These are phyloP conservation scores for Polypterus bichir DNA, from an alignment of 2,113 vertebrate species.

Conservation along the genomic window DNA sequence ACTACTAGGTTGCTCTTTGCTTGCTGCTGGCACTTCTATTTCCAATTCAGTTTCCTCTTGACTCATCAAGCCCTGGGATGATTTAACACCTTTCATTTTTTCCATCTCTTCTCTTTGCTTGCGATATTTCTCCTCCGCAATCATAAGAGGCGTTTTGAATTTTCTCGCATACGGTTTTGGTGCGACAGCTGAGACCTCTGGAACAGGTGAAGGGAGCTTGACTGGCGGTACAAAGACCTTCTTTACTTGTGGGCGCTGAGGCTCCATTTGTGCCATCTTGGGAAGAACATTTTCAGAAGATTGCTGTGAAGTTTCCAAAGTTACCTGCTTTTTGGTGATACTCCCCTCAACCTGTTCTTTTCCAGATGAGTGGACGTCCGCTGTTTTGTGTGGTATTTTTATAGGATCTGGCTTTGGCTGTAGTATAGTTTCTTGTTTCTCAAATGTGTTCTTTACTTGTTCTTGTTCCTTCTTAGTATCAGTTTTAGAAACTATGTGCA, in stretches of 20 bases:
- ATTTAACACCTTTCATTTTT: constrained; percentile 36
- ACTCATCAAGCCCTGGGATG: constrained; percentile 33
- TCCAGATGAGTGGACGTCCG: too few relatives aligned
- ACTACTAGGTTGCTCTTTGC: too few relatives aligned
- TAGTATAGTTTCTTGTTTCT: neutral
- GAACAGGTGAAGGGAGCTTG: constrained; percentile 57
- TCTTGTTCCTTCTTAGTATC: constrained; percentile 40
- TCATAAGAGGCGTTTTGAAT: constrained; percentile 79
- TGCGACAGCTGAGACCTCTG: constrained; percentile 37
- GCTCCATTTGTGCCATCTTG: constrained; percentile 14
- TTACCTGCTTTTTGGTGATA: too few relatives aligned
- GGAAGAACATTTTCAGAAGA: constrained; percentile 24
- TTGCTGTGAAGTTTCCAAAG: neutral
- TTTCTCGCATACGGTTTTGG: constrained; percentile 58
- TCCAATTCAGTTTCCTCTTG: constrained; percentile 30
- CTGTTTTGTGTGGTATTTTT: constrained; percentile 1
- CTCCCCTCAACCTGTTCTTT: too few relatives aligned
- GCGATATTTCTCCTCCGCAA: constrained; percentile 71
- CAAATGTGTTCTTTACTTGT: constrained; percentile 27
- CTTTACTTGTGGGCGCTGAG: constrained; percentile 31
- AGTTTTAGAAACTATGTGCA: constrained; percentile 48
- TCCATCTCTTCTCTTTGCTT: constrained; percentile 54
- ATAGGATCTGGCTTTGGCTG: constrained; percentile 17
- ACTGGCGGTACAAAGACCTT: constrained; percentile 40
- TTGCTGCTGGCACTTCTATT: too few relatives aligned